A percentile compares a stretch with the other conserved stretches of the same genome.
phyloP scores from a whole-genome alignment of 1,140 invertebrate genomes.

The Cotesia chilonis region DNA sequence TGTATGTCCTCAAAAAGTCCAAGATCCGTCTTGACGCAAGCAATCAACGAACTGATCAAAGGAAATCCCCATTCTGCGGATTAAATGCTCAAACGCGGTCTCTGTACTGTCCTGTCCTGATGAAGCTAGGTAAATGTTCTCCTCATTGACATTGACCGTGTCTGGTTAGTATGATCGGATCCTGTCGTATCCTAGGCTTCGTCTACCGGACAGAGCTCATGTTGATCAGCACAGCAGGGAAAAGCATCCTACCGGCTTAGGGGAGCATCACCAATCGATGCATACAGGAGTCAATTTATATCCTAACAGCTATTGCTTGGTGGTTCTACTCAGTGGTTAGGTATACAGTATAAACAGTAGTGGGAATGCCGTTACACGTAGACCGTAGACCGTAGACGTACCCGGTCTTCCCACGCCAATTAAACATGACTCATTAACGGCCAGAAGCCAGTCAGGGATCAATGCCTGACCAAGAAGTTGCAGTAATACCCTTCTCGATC shows the following conservation, averaged over 20 bases:
- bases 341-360: conserved; percentile 6
- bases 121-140: background rate
- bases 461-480: conserved; percentile 49
- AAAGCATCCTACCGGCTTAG: background rate
- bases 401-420: conserved; percentile 65
- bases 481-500: conserved; percentile 43
- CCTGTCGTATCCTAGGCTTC: background rate
- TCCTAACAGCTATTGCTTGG: background rate
- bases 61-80: too few relatives aligned
- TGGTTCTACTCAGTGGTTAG: conserved; percentile 8
- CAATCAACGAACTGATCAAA: too few relatives aligned
- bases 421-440: conserved; percentile 68
- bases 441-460: conserved; percentile 54
- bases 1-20: too few relatives aligned
- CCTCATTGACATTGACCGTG: conserved; percentile 37
- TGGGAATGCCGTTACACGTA: conserved; percentile 58
- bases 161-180: conserved; percentile 34
- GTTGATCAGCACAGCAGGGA: background rate
- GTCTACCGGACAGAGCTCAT: too few relatives aligned
- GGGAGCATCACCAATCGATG: conserved; percentile 21
- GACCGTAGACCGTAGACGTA: conserved; percentile 56
- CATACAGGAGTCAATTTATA: background rate
- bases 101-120: background rate
- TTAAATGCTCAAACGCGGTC: background rate
- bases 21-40: too few relatives aligned